These are phyloP conservation scores for Eupithecia subfuscata DNA, from an alignment of 2,888 invertebrate species.

Conservation along the genomic window DNA sequence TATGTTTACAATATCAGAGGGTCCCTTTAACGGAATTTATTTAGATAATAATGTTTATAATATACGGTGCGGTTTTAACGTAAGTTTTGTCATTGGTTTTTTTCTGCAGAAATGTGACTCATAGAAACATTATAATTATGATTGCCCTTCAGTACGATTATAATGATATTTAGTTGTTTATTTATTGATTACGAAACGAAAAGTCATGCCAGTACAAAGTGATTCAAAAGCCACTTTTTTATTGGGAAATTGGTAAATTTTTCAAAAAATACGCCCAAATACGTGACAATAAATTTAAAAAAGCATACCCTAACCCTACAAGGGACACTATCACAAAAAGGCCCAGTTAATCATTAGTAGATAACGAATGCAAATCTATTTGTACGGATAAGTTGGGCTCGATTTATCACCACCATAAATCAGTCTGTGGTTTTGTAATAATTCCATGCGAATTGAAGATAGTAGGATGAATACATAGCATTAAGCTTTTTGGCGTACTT, in stretches of 20 bases:
- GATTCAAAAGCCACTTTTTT: not conserved
- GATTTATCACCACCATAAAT: slow-evolving; percentile 34
- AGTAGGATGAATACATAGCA: slow-evolving; percentile 5
- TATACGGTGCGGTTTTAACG: not conserved
- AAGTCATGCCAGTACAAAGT: not conserved
- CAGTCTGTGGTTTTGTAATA: slow-evolving; percentile 34
- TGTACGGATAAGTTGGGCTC: slow-evolving; percentile 32
- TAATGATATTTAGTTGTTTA: too few species aligned
- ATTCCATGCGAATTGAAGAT: slow-evolving; percentile 23
- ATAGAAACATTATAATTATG: not conserved
- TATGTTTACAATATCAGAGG: not conserved
- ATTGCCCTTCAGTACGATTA: too few species aligned
- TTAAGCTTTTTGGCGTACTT: not conserved
- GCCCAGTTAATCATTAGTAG: slow-evolving; percentile 28
- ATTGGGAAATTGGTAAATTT: not conserved
- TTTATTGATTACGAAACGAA: too few species aligned
- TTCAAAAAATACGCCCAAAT: not conserved
- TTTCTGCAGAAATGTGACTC: too few species aligned
- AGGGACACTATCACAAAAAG: slow-evolving; percentile 7
- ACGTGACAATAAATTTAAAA: not conserved
- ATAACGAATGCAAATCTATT: slow-evolving; percentile 35
- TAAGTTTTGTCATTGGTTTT: not conserved
- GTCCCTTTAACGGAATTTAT: not conserved
- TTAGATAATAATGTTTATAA: not conserved
- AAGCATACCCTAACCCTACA: not conserved